Evolutionary conservation across 2,888 invertebrate species (phyloP), one percentile per base, ranked within the genome.

Genomic region (Neoscelio sp.): DNA sequence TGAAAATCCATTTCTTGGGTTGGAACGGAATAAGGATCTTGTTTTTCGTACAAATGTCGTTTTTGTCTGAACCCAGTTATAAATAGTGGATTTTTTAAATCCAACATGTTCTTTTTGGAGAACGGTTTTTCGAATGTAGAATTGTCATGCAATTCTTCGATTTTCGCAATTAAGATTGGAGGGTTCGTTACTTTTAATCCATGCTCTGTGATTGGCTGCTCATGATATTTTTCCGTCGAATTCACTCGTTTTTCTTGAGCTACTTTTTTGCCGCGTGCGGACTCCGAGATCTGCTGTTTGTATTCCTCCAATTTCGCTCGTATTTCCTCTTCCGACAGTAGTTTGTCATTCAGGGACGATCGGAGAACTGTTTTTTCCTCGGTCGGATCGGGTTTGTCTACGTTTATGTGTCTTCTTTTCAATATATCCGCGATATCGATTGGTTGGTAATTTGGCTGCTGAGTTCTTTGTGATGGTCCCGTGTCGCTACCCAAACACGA

Each of bases 1-100:
- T 87, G 82, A 6, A 82, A 65, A 18, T 88, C 84, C 88, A 88
- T 89, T 58, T 89, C 89, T 2, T 80, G 62, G 20, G 84, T 76
- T 1, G 87, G 64, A 5, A 85, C 54, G n/a, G 60, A 44, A 7
- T 84, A 75, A 20, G 86, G 17, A 12, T 84, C 65, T 0, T 75
- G 3, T 73, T 78, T 5, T 78, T 60, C 0, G 50, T 20, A n/a
- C 44, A 78, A 40, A 30, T 28, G 48, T 52, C 62, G 60, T 35
- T 71, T 52, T 15, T 10, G 10, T 33, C 58, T 20, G 8, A 56
- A 1, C 2, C 50, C 3, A 2, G 64, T 26, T 3, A 28, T 8
- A 10, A 40, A 35, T 18, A 15, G 7, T 17, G 6, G 30, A 4
- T 13, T 80, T 2, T 82, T 81, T 35, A 82, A 65, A 52, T 83